phyloP scores from a whole-genome alignment of 2,113 vertebrate genomes.

The Datnioides undecimradiatus region DNA sequence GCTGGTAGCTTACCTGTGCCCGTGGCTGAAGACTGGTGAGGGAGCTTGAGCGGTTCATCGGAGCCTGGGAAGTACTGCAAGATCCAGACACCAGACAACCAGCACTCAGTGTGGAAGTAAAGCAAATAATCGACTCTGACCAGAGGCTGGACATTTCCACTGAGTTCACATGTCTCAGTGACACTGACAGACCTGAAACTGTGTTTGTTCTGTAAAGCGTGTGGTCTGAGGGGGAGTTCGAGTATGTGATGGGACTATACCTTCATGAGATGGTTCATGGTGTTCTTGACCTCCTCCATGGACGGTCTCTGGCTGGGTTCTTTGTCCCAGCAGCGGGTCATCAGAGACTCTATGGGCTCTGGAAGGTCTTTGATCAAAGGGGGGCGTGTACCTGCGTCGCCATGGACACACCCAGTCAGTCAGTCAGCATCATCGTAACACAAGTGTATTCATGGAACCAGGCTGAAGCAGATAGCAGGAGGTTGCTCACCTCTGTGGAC shows the following conservation, averaged over 20 bases:
- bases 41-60: conserved; percentile 93
- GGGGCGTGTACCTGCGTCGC: conserved; percentile 91
- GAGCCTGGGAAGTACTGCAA: conserved; percentile 95
- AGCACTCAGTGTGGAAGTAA: too few relatives aligned
- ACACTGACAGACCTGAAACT: too few relatives aligned
- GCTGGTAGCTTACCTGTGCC: conserved; percentile 88
- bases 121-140: too few relatives aligned
- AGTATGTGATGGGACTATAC: conserved; percentile 77
- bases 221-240: too few relatives aligned
- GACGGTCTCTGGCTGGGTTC: conserved; percentile 95
- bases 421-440: too few relatives aligned
- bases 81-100: conserved; percentile 4
- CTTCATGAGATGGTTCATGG: conserved; percentile 96
- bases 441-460: too few relatives aligned
- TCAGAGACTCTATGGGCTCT: conserved; percentile 94
- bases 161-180: too few relatives aligned
- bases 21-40: conserved; percentile 92
- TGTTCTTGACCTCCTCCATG: conserved; percentile 97
- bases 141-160: too few relatives aligned
- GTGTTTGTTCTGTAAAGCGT: too few relatives aligned
- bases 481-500: conserved; percentile 91
- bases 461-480: too few relatives aligned
- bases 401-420: too few relatives aligned
- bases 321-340: conserved; percentile 98
- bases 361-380: conserved; percentile 96